Conservation (phyloP, 1,140 invertebrate genomes). For the Zaprionus africanus region DNA sequence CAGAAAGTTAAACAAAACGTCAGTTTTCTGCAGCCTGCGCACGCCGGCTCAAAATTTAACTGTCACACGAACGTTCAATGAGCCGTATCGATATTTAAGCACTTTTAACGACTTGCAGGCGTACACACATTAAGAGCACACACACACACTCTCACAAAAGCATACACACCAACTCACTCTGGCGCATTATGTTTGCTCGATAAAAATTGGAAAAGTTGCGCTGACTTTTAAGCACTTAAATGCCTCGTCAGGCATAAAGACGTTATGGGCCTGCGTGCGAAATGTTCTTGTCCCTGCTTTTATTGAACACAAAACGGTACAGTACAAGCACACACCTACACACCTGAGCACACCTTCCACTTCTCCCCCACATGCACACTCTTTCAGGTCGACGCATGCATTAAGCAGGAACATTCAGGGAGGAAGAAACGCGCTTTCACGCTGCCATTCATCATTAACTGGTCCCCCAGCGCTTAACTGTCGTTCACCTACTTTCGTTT, state of each 20-base stretch:
- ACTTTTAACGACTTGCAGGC: conserved; percentile 61
- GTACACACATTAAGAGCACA: conserved; percentile 30
- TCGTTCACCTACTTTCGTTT: neutral
- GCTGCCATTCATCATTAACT: conserved; percentile 28
- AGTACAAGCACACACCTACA: neutral
- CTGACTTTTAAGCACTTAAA: conserved; percentile 65
- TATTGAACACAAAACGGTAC: conserved; percentile 18
- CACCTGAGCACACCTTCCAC: neutral
- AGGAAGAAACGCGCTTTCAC: conserved; percentile 21
- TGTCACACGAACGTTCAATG: conserved; percentile 55
- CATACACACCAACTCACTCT: conserved; percentile 46
- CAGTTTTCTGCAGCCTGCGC: conserved; percentile 21
- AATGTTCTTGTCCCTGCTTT: conserved; percentile 6
- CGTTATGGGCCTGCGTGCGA: conserved; percentile 22
- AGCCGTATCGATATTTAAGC: conserved; percentile 73
- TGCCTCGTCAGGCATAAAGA: conserved; percentile 61
- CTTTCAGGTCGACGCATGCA: neutral
- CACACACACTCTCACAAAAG: conserved; percentile 23
- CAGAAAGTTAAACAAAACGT: conserved; percentile 19
- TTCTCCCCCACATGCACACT: neutral
- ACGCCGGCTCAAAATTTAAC: conserved; percentile 46
- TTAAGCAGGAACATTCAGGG: conserved; percentile 25
- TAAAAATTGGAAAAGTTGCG: conserved; percentile 69
- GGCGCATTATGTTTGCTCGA: conserved; percentile 63
- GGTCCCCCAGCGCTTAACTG: neutral